A percentile compares a stretch with the other conserved stretches of the same genome.
Evolutionary conservation across 2,888 invertebrate species (phyloP).

Genomic region (Plebejus argus): DNA sequence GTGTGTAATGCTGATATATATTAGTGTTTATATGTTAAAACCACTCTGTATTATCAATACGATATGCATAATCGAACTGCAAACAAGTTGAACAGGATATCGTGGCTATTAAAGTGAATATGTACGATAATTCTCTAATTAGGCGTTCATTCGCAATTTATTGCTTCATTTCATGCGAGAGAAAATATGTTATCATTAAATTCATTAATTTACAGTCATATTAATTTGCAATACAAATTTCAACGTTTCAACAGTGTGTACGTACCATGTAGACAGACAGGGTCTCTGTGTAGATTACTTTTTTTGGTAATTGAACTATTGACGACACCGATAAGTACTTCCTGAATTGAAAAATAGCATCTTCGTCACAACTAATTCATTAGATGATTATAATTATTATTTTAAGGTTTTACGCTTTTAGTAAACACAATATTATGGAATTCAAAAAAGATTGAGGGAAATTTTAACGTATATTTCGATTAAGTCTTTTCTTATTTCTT

Average conservation of each 20-base stretch:
- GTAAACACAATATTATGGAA: too few species aligned
- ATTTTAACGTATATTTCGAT: too few species aligned
- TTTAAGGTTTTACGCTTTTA: too few species aligned
- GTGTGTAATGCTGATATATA: neutral
- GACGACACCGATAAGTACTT: too few species aligned
- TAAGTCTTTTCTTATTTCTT: too few species aligned
- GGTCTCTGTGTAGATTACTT: neutral
- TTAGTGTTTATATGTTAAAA: neutral
- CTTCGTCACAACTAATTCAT: too few species aligned
- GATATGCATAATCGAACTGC: conserved; percentile 22
- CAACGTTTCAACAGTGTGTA: neutral
- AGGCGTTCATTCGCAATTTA: conserved; percentile 1
- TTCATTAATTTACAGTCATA: neutral
- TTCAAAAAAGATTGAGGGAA: too few species aligned
- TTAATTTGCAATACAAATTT: neutral
- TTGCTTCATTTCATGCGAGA: neutral
- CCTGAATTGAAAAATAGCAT: too few species aligned
- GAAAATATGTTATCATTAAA: neutral
- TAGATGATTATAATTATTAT: too few species aligned
- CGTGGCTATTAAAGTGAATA: neutral
- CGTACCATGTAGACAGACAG: neutral
- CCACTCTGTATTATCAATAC: conserved; percentile 12
- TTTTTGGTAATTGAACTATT: too few species aligned
- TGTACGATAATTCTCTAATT: conserved; percentile 13
- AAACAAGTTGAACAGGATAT: conserved; percentile 10